Conservation (phyloP, 2,113 vertebrate species). For the Ovis aries region DNA sequence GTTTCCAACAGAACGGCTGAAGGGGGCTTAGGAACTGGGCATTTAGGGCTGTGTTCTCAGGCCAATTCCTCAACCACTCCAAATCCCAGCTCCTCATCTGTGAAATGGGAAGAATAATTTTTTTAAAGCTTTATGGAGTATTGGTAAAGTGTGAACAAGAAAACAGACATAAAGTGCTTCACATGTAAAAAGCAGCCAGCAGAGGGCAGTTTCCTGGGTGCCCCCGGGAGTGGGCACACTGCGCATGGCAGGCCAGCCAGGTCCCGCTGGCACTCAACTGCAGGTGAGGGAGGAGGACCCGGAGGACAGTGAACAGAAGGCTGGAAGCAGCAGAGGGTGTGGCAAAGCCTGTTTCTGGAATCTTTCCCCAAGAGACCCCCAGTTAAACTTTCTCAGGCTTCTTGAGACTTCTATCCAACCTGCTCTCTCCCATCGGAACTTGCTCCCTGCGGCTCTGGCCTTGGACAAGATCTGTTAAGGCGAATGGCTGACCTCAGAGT, state of each 20-base stretch:
- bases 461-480: background rate
- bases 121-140: background rate
- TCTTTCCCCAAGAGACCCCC: background rate
- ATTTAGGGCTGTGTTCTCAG: background rate
- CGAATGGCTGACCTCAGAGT: background rate
- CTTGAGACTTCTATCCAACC: background rate
- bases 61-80: background rate
- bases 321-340: too few relatives aligned
- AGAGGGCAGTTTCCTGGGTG: rapidly evolving
- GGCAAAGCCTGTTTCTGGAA: background rate
- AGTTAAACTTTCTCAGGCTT: background rate
- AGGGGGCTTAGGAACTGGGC: too few relatives aligned
- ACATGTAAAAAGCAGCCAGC: rapidly evolving
- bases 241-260: rapidly evolving
- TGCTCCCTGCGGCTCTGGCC: background rate
- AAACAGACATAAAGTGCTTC: rapidly evolving
- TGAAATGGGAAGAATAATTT: background rate
- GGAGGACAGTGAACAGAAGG: background rate
- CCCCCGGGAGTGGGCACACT: rapidly evolving
- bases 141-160: background rate
- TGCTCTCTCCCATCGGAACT: background rate
- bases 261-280: background rate
- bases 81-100: background rate
- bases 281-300: rapidly evolving
- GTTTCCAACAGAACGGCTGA: background rate